Base-by-base conservation (phyloP, 2,797 vertebrate genomes). In the Microhierax caerulescens region DNA sequence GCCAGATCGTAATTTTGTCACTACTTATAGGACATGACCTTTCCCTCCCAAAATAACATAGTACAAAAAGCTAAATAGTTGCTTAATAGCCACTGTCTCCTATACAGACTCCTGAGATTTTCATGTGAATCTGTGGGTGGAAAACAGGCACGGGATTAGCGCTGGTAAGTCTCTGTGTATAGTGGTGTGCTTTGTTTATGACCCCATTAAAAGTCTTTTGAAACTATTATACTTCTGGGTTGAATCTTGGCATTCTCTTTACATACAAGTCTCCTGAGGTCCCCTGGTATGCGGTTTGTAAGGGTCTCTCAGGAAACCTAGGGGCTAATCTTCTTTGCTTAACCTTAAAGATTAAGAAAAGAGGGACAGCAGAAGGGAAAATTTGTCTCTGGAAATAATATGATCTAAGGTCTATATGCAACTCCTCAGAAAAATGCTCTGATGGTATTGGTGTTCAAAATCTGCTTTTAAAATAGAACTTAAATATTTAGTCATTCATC, bases 1-100 rank as follows among this genome's bases (percentile, higher is more conserved):
- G 74, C 43, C 86, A 82, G 83, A 82, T 90, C 76, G 86, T 79
- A 97, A 86, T 94, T 96, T 94, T 95, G 92, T 96, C 90, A 87
- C 86, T 92, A 88, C 83, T 92, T 91, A 59, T 76, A 59, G 53
- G 96, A 76, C 67, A 76, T 74, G 95, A 89, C 94, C 87, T 85
- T 85, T 95, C 60, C 85, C 48, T 72, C 84, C 34, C 94, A 83
- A 96, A 93, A 85, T 91, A 96, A 81, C 92, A 85, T 1, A 41
- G 34, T 7, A 48, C 80, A 75, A 54, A 87, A 68, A 85, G 15
- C 64, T 83, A 21, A 87, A 91, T 37, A 39, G 89, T 60, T 96
- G 75, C 81, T 64, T 89, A 91, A 96, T 82, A 94, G 67, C 87
- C 72, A 69, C 78, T 95, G 95, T 95, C 95, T 96, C 78, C 82